These are phyloP conservation scores for Charaxes varanes DNA, from an alignment of 1,140 invertebrate species.

Conservation along the genomic window DNA sequence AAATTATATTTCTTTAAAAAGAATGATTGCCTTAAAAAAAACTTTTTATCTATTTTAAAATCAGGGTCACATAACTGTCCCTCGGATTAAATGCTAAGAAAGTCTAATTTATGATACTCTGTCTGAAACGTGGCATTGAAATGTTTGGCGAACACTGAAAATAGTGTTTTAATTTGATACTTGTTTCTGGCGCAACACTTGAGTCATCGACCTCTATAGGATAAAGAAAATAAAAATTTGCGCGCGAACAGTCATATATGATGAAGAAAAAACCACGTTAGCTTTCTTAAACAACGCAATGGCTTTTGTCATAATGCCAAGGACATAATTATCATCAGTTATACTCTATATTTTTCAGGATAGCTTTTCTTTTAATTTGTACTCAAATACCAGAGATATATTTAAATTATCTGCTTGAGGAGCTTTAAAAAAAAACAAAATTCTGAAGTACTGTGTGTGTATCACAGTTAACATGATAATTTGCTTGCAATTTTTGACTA, in stretches of 20 bases:
- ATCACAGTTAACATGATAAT: too few species aligned
- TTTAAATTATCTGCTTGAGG: too few species aligned
- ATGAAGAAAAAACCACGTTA: constrained; percentile 16
- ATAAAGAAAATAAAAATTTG: constrained; percentile 27
- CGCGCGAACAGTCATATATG: constrained; percentile 24
- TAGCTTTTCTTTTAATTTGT: too few species aligned
- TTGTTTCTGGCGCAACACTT: constrained; percentile 17
- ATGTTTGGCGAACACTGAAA: constrained; percentile 15
- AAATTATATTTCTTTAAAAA: too few species aligned
- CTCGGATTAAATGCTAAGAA: background rate
- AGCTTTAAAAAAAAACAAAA: too few species aligned
- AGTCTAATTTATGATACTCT: background rate
- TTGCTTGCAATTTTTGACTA: too few species aligned
- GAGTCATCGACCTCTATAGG: constrained; percentile 35
- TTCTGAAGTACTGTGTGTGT: too few species aligned
- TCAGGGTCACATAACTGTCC: background rate
- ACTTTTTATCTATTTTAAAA: too few species aligned
- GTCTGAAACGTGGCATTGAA: constrained; percentile 22
- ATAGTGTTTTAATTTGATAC: constrained; percentile 19
- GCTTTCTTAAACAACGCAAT: constrained; percentile 15
- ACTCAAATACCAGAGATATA: too few species aligned
- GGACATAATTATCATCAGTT: constrained; percentile 17
- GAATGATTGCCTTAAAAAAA: too few species aligned
- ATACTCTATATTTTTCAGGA: constrained; percentile 8
- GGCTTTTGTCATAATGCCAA: constrained; percentile 24